Evolutionary conservation across 2,113 vertebrate genomes (phyloP).

Genomic region (Columbina picui): DNA sequence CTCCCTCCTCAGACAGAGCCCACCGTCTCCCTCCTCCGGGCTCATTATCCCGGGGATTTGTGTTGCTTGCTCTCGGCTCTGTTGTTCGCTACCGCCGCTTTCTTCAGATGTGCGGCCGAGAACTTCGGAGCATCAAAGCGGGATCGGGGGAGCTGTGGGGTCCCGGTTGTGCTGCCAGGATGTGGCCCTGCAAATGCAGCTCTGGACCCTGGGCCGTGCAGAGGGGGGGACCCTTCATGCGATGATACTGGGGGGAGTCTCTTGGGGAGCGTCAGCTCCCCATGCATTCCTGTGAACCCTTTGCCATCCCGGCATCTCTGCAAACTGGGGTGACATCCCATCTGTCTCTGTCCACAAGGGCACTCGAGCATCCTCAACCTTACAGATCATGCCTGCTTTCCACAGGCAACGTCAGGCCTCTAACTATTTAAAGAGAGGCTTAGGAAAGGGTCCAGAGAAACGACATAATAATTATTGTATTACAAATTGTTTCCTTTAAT

Average conservation of each 20-base stretch:
- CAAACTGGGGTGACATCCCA: too few relatives aligned
- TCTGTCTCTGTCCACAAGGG: fast-evolving
- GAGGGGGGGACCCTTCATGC: background rate
- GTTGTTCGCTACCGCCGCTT: conserved; percentile 7
- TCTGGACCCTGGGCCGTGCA: fast-evolving
- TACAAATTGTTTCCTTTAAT: conserved; percentile 69
- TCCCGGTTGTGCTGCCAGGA: background rate
- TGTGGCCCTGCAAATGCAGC: fast-evolving
- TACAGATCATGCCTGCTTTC: background rate
- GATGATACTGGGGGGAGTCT: background rate
- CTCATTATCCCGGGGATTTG: conserved; percentile 58
- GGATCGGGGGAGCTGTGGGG: background rate
- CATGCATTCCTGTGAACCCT: fast-evolving
- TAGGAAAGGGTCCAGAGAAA: conserved; percentile 57
- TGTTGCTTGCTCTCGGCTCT: conserved; percentile 4
- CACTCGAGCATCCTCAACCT: background rate
- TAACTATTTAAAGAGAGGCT: conserved; percentile 31
- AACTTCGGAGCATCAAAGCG: background rate
- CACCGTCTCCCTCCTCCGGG: conserved; percentile 60
- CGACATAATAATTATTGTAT: conserved; percentile 61
- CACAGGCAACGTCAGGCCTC: background rate
- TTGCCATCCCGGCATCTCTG: background rate
- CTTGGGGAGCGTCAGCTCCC: background rate
- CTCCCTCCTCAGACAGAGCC: conserved; percentile 58
- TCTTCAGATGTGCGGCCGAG: conserved; percentile 27